A percentile compares a stretch with the other conserved stretches of the same genome.
Conservation (phyloP, 2,888 invertebrate species). For the Lapara coniferarum region DNA sequence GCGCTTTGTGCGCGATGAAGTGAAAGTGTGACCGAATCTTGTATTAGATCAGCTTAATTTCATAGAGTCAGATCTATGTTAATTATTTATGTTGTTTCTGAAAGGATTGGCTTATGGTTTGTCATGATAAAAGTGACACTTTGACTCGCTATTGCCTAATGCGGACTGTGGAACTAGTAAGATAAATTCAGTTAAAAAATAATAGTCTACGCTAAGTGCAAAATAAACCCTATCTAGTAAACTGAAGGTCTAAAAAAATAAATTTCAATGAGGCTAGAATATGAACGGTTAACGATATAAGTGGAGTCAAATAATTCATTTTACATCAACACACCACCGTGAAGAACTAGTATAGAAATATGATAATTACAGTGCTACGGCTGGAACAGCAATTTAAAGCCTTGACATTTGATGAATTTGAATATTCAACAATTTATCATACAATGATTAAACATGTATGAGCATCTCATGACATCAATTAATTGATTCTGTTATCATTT, state of each 20-base stretch:
- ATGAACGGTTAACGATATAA: no score
- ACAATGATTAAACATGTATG: slow-evolving; percentile 33
- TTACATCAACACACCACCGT: no score
- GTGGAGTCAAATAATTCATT: no score
- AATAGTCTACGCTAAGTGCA: no score
- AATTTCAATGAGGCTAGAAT: no score
- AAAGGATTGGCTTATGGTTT: no score
- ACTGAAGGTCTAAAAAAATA: no score
- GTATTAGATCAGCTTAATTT: background rate
- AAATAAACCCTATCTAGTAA: no score
- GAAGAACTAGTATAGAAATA: background rate
- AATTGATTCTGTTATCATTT: slow-evolving; percentile 33
- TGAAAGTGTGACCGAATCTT: slow-evolving; percentile 12
- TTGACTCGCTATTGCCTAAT: no score
- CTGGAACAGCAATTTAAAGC: slow-evolving; percentile 24
- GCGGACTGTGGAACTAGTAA: no score
- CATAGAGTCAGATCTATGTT: background rate
- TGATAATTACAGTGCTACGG: background rate
- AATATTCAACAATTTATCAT: slow-evolving; percentile 34
- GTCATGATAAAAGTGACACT: no score
- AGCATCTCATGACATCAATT: slow-evolving; percentile 30
- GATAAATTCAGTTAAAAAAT: no score
- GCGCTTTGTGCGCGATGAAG: slow-evolving; percentile 29
- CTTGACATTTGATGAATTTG: slow-evolving; percentile 44
- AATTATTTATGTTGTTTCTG: background rate